Evolutionary conservation across 1,140 invertebrate genomes (phyloP), one percentile per base, ranked within the genome.

Genomic region (Papilio machaon): DNA sequence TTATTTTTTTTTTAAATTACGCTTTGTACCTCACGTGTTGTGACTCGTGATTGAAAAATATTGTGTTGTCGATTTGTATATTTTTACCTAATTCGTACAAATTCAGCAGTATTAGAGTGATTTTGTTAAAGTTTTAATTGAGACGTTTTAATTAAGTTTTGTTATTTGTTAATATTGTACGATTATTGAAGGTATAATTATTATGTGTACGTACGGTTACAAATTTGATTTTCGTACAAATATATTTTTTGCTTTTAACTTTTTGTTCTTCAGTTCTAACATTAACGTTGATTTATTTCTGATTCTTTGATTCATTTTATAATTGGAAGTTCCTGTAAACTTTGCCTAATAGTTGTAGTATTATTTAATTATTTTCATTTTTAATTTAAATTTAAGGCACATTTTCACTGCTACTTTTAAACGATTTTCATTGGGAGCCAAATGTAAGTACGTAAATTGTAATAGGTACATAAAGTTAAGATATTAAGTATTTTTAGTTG

Each of bases 81-180:
- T 85, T 90, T 93, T 91, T 43, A 92, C 91, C 91, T 93, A 93
- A 92, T 93, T 92, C 91, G 93, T 94, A 94, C 93, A 94, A 94
- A 94, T 92, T 91, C 91, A 94, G 91, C 92, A 94, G 92, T 94
- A 94, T 94, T 94, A 94, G 90, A 91, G 92, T 94, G 93, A 94
- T 94, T 94, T 94, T 94, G 92, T 94, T 94, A 94, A 94, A 91
- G 92, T 93, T 94, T 91, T 94, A 91, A 93, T 91, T 91, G 92
- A 93, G 81, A 92, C 82, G 88, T 91, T 92, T 90, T 94, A 92
- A 91, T 93, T 94, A 94, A 93, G 92, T 94, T 93, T 91, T 94
- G 93, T 94, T 94, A 93, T 94, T 94, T 94, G 91, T 94, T 94
- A 92, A 88, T 90, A 80, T 84, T 88, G 88, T 88, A 86, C 87